These are phyloP conservation scores for Agrotis puta DNA, from an alignment of 2,888 invertebrate species.

Conservation along the genomic window DNA sequence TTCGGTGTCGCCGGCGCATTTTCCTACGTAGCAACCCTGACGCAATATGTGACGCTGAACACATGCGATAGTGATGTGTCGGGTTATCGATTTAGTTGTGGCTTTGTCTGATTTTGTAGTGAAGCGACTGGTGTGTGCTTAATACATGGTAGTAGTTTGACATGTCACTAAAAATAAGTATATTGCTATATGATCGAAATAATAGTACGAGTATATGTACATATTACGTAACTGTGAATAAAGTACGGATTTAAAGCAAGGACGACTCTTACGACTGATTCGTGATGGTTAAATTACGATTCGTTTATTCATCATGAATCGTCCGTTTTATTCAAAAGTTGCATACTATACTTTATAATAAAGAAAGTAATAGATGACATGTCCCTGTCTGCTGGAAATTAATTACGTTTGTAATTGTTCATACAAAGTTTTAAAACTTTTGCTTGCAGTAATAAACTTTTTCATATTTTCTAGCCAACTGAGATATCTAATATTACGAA, in stretches of 20 bases:
- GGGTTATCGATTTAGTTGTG: constrained; percentile 32
- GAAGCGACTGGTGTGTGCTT: not conserved
- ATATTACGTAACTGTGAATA: no score
- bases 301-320: no score
- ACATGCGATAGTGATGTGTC: constrained; percentile 62
- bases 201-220: no score
- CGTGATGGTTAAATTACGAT: no score
- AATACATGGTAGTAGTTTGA: not conserved
- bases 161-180: not conserved
- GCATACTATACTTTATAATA: no score
- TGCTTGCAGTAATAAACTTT: not conserved
- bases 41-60: constrained; percentile 66
- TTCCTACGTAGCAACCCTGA: constrained; percentile 69
- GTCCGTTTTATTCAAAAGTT: no score
- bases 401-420: not conserved
- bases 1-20: constrained; percentile 76
- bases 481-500: no score
- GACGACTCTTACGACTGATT: no score
- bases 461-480: no score
- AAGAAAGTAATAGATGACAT: not conserved
- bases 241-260: no score
- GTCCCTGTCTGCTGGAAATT: not conserved
- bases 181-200: no score
- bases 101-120: not conserved
- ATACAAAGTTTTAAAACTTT: no score